Evolutionary conservation across 1,140 invertebrate genomes (phyloP).

Genomic region (Cheumatopsyche charites): DNA sequence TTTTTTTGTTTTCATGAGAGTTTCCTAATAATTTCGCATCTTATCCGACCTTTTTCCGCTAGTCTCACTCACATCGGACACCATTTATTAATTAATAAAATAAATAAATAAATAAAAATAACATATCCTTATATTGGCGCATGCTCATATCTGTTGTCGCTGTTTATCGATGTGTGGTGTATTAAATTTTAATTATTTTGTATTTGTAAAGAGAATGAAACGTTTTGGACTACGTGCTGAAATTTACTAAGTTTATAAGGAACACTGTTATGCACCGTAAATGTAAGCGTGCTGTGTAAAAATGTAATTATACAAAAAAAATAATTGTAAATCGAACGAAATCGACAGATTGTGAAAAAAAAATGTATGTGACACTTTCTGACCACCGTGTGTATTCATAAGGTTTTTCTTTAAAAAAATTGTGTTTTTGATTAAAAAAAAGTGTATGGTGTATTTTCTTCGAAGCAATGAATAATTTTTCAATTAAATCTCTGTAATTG

Average conservation of each 20-base stretch:
- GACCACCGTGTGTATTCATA: too few relatives aligned
- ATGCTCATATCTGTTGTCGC: constrained; percentile 23
- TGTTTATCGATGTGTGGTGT: constrained; percentile 13
- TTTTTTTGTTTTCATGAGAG: too few relatives aligned
- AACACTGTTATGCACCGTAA: too few relatives aligned
- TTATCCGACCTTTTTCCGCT: constrained; percentile 26
- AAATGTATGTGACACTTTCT: constrained; percentile 1
- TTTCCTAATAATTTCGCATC: too few relatives aligned
- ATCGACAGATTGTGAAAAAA: neutral
- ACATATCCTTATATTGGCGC: neutral
- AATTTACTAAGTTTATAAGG: neutral
- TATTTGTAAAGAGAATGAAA: neutral
- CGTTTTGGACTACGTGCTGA: neutral
- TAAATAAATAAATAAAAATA: neutral
- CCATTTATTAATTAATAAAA: constrained; percentile 12
- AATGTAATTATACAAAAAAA: too few relatives aligned
- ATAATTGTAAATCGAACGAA: neutral
- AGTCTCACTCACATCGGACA: constrained; percentile 32
- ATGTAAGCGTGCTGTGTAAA: too few relatives aligned
- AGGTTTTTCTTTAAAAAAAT: too few relatives aligned
- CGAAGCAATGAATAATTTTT: too few relatives aligned
- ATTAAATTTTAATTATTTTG: neutral
- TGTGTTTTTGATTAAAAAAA: too few relatives aligned
- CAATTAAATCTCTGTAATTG: too few relatives aligned
- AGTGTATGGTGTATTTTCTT: too few relatives aligned